Conservation (phyloP, 1,140 invertebrate species). For the Tachypleus tridentatus region DNA sequence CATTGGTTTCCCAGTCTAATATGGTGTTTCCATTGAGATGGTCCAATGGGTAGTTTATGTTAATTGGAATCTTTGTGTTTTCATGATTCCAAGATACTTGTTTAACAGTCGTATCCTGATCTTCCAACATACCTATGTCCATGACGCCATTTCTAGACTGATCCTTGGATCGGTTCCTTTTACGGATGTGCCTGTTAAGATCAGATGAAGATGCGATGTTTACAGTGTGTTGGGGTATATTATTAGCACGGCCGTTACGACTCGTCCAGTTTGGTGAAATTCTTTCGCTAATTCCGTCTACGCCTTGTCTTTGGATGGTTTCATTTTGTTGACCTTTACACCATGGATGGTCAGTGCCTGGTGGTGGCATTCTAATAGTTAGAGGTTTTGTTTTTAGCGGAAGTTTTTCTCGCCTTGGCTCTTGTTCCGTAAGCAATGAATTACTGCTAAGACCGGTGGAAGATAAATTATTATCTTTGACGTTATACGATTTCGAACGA, state of each 20-base stretch:
- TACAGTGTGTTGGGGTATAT: not conserved
- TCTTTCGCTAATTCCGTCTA: not conserved
- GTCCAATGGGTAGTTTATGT: not conserved
- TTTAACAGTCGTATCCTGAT: not conserved
- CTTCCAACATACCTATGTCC: not conserved
- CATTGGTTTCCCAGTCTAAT: not conserved
- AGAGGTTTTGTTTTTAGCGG: conserved; percentile 19
- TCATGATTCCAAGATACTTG: not conserved
- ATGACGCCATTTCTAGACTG: too few relatives aligned
- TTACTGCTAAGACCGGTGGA: too few relatives aligned
- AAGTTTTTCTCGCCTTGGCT: conserved; percentile 9
- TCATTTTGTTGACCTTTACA: not conserved
- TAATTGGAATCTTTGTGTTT: not conserved
- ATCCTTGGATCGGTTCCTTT: not conserved
- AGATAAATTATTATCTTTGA: too few relatives aligned
- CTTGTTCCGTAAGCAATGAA: not conserved
- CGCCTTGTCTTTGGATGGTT: not conserved
- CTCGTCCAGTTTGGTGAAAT: not conserved
- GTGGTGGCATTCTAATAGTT: conserved; percentile 15
- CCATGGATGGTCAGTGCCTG: not conserved
- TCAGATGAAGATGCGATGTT: not conserved
- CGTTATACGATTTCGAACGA: too few relatives aligned
- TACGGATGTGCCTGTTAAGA: not conserved
- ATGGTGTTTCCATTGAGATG: not conserved
- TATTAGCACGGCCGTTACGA: not conserved